Conservation (phyloP, 1,140 invertebrate genomes). For the Conus betulinus region DNA sequence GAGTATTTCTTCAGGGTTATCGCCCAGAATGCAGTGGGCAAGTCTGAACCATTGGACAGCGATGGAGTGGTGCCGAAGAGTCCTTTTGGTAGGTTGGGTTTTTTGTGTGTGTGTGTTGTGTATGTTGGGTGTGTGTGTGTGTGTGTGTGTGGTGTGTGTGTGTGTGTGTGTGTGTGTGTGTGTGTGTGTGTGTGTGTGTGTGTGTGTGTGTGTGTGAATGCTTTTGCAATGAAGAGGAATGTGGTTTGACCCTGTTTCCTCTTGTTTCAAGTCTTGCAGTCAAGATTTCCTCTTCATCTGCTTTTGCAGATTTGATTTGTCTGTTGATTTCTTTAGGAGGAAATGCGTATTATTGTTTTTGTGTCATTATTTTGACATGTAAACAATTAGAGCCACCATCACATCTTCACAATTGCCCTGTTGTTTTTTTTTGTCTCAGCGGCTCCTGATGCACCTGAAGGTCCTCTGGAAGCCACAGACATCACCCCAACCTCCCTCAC, state of each 20-base stretch:
- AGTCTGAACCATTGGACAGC: conserved; percentile 92
- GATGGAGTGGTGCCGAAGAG: conserved; percentile 83
- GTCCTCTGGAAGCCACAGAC: conserved; percentile 68
- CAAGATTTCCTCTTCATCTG: no score
- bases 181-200: conserved; percentile 13
- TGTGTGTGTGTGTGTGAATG: no score
- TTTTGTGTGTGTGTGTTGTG: background rate
- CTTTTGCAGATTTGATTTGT: no score
- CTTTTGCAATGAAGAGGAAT: no score
- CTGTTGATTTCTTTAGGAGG: no score
- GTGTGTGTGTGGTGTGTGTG: no score
- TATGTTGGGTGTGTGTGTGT: no score
- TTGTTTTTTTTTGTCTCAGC: conserved; percentile 42
- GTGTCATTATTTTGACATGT: background rate
- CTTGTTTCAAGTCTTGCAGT: no score
- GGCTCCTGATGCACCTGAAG: conserved; percentile 82
- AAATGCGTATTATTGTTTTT: no score
- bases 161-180: background rate
- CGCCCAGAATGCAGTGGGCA: conserved; percentile 97
- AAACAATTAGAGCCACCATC: background rate
- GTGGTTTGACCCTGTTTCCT: no score
- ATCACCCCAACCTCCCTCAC: conserved; percentile 73
- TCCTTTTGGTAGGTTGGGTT: conserved; percentile 57
- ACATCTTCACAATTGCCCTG: background rate
- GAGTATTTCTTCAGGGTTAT: conserved; percentile 97